These are phyloP conservation scores for Diplodus puntazzo DNA, from an alignment of 2,797 vertebrate genomes.

Conservation along the genomic window DNA sequence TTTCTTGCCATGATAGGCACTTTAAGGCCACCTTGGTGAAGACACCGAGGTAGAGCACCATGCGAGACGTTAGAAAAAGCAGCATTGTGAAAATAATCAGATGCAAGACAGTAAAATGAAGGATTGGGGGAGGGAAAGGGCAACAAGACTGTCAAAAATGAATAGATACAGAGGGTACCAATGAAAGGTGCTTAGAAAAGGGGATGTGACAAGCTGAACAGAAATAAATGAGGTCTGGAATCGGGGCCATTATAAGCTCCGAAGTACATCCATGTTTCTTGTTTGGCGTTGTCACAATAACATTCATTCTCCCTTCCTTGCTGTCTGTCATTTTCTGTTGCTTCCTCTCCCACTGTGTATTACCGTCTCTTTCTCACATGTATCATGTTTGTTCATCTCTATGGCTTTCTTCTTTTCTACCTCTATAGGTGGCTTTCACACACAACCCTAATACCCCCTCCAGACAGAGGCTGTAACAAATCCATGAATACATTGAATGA, in stretches of 20 bases:
- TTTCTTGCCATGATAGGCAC: too few relatives aligned
- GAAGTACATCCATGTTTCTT: conserved; percentile 18
- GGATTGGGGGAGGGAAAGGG: conserved; percentile 1
- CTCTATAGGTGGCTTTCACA: conserved; percentile 3
- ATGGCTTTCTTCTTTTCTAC: conserved; percentile 10
- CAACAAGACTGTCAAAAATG: conserved; percentile 14
- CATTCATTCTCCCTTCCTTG: conserved; percentile 9
- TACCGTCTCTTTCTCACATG: conserved; percentile 9
- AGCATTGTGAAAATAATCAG: background rate
- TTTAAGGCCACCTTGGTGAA: background rate
- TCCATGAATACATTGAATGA: conserved; percentile 32
- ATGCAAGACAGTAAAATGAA: background rate
- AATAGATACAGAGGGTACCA: conserved; percentile 20
- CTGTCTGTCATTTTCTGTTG: conserved; percentile 18
- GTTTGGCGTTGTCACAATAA: conserved; percentile 2
- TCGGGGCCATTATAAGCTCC: conserved; percentile 23
- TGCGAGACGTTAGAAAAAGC: conserved; percentile 8
- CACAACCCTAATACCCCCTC: conserved; percentile 33
- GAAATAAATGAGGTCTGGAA: conserved; percentile 45
- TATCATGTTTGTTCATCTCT: conserved; percentile 20
- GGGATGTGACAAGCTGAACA: conserved; percentile 27
- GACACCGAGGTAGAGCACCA: background rate
- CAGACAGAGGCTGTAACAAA: conserved; percentile 42
- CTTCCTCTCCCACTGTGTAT: background rate
- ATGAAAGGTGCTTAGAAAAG: conserved; percentile 23